Base-by-base conservation (phyloP, 30 jellyfish, hydroid and myxozoan genomes). In the Aurelia aurita region DNA sequence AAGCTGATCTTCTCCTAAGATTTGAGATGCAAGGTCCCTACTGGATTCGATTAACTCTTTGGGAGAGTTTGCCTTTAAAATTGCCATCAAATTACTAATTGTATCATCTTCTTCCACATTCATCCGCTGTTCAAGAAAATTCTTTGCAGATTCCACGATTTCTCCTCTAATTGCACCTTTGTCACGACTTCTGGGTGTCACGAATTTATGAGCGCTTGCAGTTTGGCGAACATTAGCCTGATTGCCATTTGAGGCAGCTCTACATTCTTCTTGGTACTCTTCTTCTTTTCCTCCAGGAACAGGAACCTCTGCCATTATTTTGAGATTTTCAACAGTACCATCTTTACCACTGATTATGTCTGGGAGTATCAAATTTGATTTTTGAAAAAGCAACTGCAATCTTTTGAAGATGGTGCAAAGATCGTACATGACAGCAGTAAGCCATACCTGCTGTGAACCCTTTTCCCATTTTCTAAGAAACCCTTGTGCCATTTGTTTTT, bases 261-360 rank as follows among this genome's bases (percentile, higher is more conserved):
- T 19, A 10, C 74, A 61, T 22, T 23, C 74, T 62, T 81, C 46
- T 29, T 12, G 47, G 66, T 77, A 61, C 13, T 43, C 45, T 44
- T 81, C 84, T 27, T 46, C 76, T 81, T 81, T 81, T 46, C 91
- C 68, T 21, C 84, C 77, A 29, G 76, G 84, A 14, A 81, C 63
- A 6, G 85, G 84, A 39, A 65, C 45, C 55, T 81, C 85, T 64
- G 20, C 67, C 39, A 77, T 44, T 46, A 75, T 58, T 15, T n/a
- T 20, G 26, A 58, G 82, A 77, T 77, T 77, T 77, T 53, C 57
- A 23, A 81, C 68, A 31, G 75, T 76, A 64, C 46, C 65, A 65
- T 81, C 83, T 43, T 39, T 69, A 20, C 32, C 85, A 32, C 35
- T 81, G 44, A 45, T 68, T 45, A 64, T 66, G 35, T 81, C 84